Evolutionary conservation across 2,888 invertebrate species (phyloP), one percentile per base, ranked within the genome.

Genomic region (Rotaria magnacalcarata): DNA sequence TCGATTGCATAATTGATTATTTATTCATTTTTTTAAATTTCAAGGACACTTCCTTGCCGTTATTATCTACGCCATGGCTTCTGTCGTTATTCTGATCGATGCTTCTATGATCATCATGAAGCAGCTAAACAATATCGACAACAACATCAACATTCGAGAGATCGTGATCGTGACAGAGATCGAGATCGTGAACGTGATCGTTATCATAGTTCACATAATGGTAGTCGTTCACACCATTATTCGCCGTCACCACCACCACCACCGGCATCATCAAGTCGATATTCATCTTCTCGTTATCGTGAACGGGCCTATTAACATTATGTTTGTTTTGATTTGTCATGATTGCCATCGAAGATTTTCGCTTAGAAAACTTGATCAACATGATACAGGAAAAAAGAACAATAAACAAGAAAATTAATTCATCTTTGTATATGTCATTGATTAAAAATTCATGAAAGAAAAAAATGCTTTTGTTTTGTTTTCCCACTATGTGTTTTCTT

Each of bases 41-140:
- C 10, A 47, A 84, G 84, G 54, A n/a, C 84, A 27, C n/a, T 60
- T 11, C 84, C 58, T 84, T 60, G 56, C 27, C 56, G 84, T 19
- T 60, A 84, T 84, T 84, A 60, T 43, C 58, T 60, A 54, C 56
- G 56, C 43, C 84, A 60, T 56, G 56, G 84, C 11, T 84, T 60
- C 54, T 56, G 56, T 27, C 84, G 84, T 21, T 84, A 52, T 60
- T 84, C 84, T 11, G 84, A 56, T 54, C 84, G 84, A 43, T 84
- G 84, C 21, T 84, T 80, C 11, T 80, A 80, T 47, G 80, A 80
- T 80, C 80, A 80, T 80, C n/a, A 47, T 43, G 80, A 80, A 80
- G 80, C 80, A 47, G 80, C 80, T 10, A 43, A 47, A n/a, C 80
- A 80, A 47, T 80, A 80, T 47, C 43, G 47, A 10, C 80, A 80